Conservation (phyloP, 2,888 invertebrate genomes). For the Digitonthophagus gazella region DNA sequence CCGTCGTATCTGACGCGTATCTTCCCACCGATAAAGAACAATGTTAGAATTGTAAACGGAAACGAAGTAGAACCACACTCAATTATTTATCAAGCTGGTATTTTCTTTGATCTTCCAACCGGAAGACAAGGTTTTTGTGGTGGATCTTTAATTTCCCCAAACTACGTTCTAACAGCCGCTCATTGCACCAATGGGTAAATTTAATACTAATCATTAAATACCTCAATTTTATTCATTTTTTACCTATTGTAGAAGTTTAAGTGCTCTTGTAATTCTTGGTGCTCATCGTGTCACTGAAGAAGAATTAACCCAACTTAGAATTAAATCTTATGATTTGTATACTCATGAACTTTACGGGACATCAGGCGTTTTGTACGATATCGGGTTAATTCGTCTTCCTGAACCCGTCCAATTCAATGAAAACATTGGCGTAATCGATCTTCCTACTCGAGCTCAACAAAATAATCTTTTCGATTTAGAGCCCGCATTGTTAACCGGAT, state of each 20-base stretch:
- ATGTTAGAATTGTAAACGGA: conserved; percentile 33
- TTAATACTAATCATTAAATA: not conserved
- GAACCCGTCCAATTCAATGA: conserved; percentile 38
- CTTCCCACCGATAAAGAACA: not conserved
- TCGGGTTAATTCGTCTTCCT: conserved; percentile 51
- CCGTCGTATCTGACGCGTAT: not conserved
- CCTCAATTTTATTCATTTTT: conserved; percentile 27
- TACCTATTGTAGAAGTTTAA: conserved; percentile 7
- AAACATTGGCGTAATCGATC: conserved; percentile 28
- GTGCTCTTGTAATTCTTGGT: conserved; percentile 28
- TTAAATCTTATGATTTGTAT: conserved; percentile 29
- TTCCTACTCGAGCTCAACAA: conserved; percentile 31
- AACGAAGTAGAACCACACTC: conserved; percentile 34
- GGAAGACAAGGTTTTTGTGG: conserved; percentile 54
- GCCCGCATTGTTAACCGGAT: conserved; percentile 51
- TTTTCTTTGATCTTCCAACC: conserved; percentile 26
- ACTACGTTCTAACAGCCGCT: conserved; percentile 56
- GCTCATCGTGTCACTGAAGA: conserved; percentile 40
- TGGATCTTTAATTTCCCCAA: conserved; percentile 51
- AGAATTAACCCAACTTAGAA: conserved; percentile 40
- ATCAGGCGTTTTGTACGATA: conserved; percentile 46
- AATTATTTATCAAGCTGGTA: conserved; percentile 35
- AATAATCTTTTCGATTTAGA: conserved; percentile 45
- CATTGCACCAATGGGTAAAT: conserved; percentile 54
- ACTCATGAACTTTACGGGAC: conserved; percentile 34